Evolutionary conservation across 2,888 invertebrate genomes (phyloP).

Genomic region (Eupithecia abbreviata): DNA sequence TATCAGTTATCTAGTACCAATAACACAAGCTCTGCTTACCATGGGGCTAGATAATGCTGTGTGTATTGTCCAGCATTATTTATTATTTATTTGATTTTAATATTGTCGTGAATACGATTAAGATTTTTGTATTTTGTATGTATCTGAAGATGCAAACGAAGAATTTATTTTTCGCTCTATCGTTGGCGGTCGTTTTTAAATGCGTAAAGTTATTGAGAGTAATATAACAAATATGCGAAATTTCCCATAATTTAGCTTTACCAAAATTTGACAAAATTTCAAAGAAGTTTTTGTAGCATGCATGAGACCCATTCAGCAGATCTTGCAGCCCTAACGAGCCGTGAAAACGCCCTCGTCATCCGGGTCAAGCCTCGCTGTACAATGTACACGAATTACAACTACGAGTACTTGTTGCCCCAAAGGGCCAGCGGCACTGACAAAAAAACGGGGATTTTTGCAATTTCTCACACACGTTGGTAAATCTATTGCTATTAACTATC

Average conservation of each 20-base stretch:
- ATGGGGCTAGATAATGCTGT: no score
- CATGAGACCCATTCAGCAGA: constrained; percentile 17
- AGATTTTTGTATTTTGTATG: not conserved
- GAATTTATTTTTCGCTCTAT: not conserved
- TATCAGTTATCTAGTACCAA: no score
- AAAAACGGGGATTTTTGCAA: not conserved
- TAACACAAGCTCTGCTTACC: no score
- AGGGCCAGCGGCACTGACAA: not conserved
- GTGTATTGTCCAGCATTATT: no score
- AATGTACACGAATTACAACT: constrained; percentile 23
- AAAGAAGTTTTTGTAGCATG: constrained; percentile 15
- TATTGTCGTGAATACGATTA: no score
- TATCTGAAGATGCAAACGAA: not conserved
- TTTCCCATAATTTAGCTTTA: not conserved
- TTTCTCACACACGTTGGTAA: not conserved
- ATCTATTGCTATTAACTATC: not conserved
- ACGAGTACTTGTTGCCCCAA: constrained; percentile 35
- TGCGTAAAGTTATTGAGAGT: not conserved
- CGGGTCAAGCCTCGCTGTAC: constrained; percentile 30
- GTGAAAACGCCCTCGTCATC: constrained; percentile 34
- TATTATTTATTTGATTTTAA: not conserved
- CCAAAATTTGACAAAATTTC: not conserved
- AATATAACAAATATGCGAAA: not conserved
- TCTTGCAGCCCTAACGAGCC: constrained; percentile 33
- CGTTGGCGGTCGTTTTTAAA: not conserved